phyloP scores from a whole-genome alignment of 1,140 invertebrate genomes.

The Macrobrachium nipponense region DNA sequence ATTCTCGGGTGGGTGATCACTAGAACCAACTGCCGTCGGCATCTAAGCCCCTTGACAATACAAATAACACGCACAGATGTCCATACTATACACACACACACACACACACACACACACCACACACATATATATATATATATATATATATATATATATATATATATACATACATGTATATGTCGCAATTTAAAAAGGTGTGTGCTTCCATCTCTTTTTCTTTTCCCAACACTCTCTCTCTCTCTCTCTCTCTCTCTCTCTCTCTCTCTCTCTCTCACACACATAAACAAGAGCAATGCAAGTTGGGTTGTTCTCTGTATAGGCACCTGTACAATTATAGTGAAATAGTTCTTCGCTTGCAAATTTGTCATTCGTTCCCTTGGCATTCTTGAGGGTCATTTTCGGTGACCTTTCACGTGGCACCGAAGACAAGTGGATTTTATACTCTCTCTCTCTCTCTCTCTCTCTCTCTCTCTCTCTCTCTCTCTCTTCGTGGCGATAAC shows the following conservation, averaged over 20 bases:
- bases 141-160: background rate
- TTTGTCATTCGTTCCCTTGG: too few species aligned
- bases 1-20: too few species aligned
- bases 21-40: too few species aligned
- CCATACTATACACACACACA: constrained; percentile 12
- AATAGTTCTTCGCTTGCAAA: background rate
- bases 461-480: too few species aligned
- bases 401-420: too few species aligned
- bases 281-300: background rate
- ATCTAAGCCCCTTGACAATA: too few species aligned
- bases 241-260: constrained; percentile 18
- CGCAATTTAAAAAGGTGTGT: background rate
- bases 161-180: background rate
- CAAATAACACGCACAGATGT: background rate
- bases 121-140: background rate
- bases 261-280: background rate
- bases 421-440: too few species aligned
- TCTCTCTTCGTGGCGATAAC: too few species aligned
- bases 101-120: constrained; percentile 11
- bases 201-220: background rate
- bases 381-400: too few species aligned
- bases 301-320: background rate
- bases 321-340: background rate
- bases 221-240: background rate
- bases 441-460: too few species aligned